Evolutionary conservation across 2,888 invertebrate genomes (phyloP).

Genomic region (Cosmopolites sordidus): DNA sequence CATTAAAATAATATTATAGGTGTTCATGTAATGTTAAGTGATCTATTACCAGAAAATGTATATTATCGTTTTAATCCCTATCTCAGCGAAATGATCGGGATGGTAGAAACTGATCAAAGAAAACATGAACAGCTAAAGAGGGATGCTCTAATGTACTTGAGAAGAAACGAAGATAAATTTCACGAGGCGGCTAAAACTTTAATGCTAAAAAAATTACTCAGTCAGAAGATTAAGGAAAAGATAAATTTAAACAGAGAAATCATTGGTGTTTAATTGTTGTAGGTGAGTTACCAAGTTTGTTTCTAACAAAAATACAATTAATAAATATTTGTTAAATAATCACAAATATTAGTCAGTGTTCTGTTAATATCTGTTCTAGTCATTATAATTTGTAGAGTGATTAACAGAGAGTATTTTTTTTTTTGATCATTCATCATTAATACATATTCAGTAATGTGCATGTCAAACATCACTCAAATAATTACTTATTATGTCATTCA

Average conservation of each 20-base stretch:
- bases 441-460: too few relatives aligned
- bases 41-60: slow-evolving; percentile 65
- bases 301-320: too few relatives aligned
- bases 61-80: slow-evolving; percentile 89
- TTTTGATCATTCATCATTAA: too few relatives aligned
- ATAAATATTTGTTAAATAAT: too few relatives aligned
- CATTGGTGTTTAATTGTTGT: slow-evolving; percentile 15
- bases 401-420: too few relatives aligned
- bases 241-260: slow-evolving; percentile 13
- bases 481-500: too few relatives aligned
- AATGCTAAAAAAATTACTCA: slow-evolving; percentile 42
- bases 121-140: slow-evolving; percentile 66
- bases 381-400: too few relatives aligned
- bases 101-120: slow-evolving; percentile 74
- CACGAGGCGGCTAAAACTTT: slow-evolving; percentile 54
- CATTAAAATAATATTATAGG: slow-evolving; percentile 49
- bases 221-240: slow-evolving; percentile 15
- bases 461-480: too few relatives aligned
- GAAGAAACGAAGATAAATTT: slow-evolving; percentile 76
- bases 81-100: slow-evolving; percentile 68
- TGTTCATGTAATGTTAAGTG: slow-evolving; percentile 71
- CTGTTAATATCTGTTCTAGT: too few relatives aligned
- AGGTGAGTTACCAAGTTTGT: too few relatives aligned
- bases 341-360: too few relatives aligned
- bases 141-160: slow-evolving; percentile 74